These are phyloP conservation scores for Trissolcus japonicus DNA, from an alignment of 2,888 invertebrate genomes.

Conservation along the genomic window DNA sequence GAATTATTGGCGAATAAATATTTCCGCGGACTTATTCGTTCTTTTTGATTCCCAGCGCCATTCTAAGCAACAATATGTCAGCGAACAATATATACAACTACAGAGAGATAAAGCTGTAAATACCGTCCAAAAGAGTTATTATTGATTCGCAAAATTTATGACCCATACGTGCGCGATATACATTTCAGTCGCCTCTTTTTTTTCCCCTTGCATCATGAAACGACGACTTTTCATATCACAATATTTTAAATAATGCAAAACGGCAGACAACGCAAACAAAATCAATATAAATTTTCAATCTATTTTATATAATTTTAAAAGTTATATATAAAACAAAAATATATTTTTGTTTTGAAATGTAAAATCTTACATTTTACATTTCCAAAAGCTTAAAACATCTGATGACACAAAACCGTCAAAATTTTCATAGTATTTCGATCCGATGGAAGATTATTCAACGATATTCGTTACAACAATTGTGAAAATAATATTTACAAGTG, in stretches of 20 bases:
- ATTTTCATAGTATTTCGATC: not conserved
- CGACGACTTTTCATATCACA: conserved; percentile 26
- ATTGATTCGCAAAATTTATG: conserved; percentile 43
- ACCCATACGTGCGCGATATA: conserved; percentile 23
- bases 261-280: not conserved
- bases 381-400: too few species aligned
- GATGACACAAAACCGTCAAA: not conserved
- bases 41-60: conserved; percentile 8
- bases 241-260: not conserved
- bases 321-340: too few species aligned
- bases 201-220: conserved; percentile 17
- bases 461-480: not conserved
- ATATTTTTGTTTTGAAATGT: too few species aligned
- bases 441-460: not conserved
- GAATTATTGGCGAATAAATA: conserved; percentile 53
- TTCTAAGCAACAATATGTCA: conserved; percentile 54
- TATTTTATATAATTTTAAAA: too few species aligned
- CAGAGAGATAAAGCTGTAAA: conserved; percentile 46
- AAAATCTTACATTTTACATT: too few species aligned
- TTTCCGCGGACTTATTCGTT: conserved; percentile 11
- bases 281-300: too few species aligned
- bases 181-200: conserved; percentile 7
- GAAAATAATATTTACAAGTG: conserved; percentile 22
- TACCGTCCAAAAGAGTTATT: conserved; percentile 30
- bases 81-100: conserved; percentile 21